phyloP scores from a whole-genome alignment of 1,140 invertebrate genomes.

The Tetramorium parvispinum region DNA sequence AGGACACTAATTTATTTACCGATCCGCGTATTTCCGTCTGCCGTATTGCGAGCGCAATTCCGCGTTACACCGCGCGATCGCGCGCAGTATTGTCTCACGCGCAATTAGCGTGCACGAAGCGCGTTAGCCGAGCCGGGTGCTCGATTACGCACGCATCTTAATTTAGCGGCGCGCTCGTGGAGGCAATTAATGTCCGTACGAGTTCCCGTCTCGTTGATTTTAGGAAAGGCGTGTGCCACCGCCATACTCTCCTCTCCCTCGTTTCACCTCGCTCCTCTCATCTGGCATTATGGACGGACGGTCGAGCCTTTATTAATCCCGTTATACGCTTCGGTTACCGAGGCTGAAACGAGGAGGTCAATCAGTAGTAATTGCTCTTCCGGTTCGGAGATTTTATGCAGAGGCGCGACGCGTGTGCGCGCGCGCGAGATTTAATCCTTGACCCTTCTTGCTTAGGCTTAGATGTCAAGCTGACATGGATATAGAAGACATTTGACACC shows the following conservation, averaged over 20 bases:
- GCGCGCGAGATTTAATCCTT: conserved; percentile 65
- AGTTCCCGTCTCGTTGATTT: conserved; percentile 15
- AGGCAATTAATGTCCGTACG: conserved; percentile 64
- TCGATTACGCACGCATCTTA: conserved; percentile 66
- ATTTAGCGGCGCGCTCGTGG: conserved; percentile 42
- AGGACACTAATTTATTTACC: conserved; percentile 35
- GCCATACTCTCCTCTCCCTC: background rate
- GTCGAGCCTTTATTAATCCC: conserved; percentile 79
- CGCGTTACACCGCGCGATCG: background rate
- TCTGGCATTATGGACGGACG: conserved; percentile 71
- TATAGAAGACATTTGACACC: conserved; percentile 33
- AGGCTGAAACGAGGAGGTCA: conserved; percentile 68
- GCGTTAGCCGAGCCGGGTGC: conserved; percentile 49
- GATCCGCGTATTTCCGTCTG: conserved; percentile 29
- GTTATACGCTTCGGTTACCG: conserved; percentile 72
- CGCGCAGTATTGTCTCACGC: conserved; percentile 62
- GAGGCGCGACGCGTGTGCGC: conserved; percentile 26
- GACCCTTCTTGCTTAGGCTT: conserved; percentile 60
- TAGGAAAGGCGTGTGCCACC: conserved; percentile 49
- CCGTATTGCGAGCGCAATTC: conserved; percentile 9
- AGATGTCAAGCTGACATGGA: conserved; percentile 5
- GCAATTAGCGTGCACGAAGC: conserved; percentile 63
- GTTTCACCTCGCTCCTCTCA: background rate
- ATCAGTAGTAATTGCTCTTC: conserved; percentile 80
- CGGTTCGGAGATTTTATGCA: conserved; percentile 68